Percentiles rank a stretch among this genome's conserved stretches.
phyloP scores from a whole-genome alignment of 2,797 vertebrate species.

The Leptatherina wallacei region DNA sequence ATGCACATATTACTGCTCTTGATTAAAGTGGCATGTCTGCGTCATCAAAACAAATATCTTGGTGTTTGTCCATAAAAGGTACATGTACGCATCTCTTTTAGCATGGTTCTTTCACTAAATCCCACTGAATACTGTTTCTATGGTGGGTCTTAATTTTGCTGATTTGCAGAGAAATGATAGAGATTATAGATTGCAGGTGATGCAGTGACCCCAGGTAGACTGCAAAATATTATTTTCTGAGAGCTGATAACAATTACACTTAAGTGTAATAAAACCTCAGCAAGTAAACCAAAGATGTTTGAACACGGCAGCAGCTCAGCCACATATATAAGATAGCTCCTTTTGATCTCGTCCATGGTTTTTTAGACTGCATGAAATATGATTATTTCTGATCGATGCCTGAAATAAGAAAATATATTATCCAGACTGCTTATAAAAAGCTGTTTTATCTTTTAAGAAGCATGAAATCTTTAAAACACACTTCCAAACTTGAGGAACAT shows the following conservation, averaged over 20 bases:
- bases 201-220: neutral
- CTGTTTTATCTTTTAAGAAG: neutral
- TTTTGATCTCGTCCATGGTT: neutral
- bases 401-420: neutral
- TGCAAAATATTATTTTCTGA: neutral
- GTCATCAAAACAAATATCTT: no score
- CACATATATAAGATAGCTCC: neutral
- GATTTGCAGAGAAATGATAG: neutral
- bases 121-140: no score
- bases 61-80: neutral
- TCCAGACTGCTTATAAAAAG: neutral
- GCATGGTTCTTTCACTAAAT: neutral
- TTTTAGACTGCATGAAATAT: neutral
- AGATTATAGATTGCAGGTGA: neutral
- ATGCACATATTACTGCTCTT: no score
- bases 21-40: no score
- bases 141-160: neutral
- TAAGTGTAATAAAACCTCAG: neutral
- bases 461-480: neutral
- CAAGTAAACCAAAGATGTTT: neutral
- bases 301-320: no score
- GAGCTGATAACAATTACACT: neutral
- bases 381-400: neutral
- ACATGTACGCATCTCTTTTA: no score
- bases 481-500: slow-evolving; percentile 13